Evolutionary conservation across 2,113 vertebrate genomes (phyloP).

Genomic region (Gasterosteus nipponicus): DNA sequence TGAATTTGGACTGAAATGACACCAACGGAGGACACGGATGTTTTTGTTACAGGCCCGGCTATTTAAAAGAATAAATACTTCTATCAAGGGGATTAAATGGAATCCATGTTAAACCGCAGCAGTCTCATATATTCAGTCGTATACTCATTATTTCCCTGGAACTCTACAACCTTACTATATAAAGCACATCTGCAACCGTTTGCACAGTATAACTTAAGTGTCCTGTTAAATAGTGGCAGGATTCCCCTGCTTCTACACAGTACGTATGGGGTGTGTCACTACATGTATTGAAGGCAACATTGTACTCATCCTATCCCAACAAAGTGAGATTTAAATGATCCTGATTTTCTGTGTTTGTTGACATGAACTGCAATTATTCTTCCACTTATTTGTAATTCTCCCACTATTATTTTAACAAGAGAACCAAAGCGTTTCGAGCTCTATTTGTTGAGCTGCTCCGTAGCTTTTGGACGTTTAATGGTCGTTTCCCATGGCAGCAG

Average conservation of each 20-base stretch:
- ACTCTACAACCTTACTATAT: background rate
- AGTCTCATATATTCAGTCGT: background rate
- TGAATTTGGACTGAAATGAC: conserved; percentile 10
- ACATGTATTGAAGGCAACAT: background rate
- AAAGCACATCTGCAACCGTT: background rate
- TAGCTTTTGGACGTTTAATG: background rate
- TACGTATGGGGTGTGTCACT: background rate
- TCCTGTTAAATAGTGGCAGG: background rate
- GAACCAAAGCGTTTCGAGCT: background rate
- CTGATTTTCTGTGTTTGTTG: background rate
- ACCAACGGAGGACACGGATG: background rate
- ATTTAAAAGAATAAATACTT: background rate
- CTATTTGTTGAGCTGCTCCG: background rate
- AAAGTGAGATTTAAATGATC: background rate
- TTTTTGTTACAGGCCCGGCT: background rate
- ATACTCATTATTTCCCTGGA: no score
- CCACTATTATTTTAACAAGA: background rate
- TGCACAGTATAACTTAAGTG: background rate
- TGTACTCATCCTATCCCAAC: background rate
- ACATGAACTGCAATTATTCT: conserved; percentile 1
- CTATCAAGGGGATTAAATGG: background rate
- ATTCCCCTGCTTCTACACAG: background rate
- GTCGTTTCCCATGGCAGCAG: conserved; percentile 4
- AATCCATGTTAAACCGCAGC: background rate
- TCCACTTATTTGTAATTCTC: background rate